phyloP scores from a whole-genome alignment of 2,797 vertebrate genomes.

The Sphenopsis melanotis region DNA sequence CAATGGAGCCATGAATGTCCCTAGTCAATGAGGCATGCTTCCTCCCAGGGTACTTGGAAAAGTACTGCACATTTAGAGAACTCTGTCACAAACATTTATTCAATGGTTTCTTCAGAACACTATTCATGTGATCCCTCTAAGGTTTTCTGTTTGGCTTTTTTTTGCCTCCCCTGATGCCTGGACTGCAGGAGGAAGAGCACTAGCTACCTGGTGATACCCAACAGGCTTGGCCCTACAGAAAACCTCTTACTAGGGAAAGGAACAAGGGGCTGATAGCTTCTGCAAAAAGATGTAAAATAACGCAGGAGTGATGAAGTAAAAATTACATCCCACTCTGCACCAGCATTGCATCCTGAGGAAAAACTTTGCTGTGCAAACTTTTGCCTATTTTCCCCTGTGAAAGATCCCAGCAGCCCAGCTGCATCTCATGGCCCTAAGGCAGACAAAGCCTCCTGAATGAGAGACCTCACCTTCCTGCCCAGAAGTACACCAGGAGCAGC shows the following conservation, averaged over 20 bases:
- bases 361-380: not conserved
- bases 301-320: fast-evolving
- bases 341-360: not conserved
- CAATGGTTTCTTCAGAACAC: not conserved
- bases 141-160: not conserved
- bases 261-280: not conserved
- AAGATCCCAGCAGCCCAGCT: not conserved
- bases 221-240: not conserved
- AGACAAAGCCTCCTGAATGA: not conserved
- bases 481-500: not conserved
- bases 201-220: not conserved
- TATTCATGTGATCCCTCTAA: not conserved
- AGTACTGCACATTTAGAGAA: not conserved
- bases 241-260: not conserved
- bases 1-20: not conserved
- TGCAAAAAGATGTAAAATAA: not conserved
- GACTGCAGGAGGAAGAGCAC: not conserved
- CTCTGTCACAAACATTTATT: not conserved
- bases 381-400: not conserved
- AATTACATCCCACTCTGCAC: not conserved
- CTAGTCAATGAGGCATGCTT: not conserved
- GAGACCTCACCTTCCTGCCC: not conserved
- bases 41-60: not conserved
- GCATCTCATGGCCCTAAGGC: not conserved
- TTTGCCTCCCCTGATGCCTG: not conserved